Conservation (phyloP, 23 tunicate genomes). For the Styela clava region DNA sequence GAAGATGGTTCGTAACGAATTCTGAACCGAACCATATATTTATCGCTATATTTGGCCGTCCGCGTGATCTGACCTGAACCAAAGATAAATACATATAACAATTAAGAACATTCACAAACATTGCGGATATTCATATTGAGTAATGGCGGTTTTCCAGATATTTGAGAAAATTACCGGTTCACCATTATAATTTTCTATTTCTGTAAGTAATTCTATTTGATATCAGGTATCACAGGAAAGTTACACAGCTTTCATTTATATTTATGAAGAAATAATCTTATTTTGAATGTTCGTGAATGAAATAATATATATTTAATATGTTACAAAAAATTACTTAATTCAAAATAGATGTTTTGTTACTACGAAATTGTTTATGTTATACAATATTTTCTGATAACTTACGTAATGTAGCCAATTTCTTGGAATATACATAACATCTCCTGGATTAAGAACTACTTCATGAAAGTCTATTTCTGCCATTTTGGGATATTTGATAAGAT, state of each 20-base stretch:
- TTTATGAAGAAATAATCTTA: background rate
- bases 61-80: constrained; percentile 9
- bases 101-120: background rate
- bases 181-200: too few species aligned
- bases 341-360: background rate
- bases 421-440: constrained; percentile 20
- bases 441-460: background rate
- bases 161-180: too few species aligned
- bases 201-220: too few species aligned
- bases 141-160: too few species aligned
- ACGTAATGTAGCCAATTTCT: constrained; percentile 28
- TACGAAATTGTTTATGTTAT: background rate
- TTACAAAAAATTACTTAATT: background rate
- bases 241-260: background rate
- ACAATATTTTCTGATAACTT: too few species aligned
- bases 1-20: background rate
- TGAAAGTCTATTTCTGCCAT: constrained; percentile 15
- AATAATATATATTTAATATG: too few species aligned
- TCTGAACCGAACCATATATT: constrained; percentile 13
- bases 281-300: background rate
- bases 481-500: constrained; percentile 1
- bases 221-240: too few species aligned
- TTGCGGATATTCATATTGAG: background rate
- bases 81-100: background rate
- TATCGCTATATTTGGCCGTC: constrained; percentile 8